Conservation (phyloP, 2,113 vertebrate genomes). For the Connochaetes taurinus region DNA sequence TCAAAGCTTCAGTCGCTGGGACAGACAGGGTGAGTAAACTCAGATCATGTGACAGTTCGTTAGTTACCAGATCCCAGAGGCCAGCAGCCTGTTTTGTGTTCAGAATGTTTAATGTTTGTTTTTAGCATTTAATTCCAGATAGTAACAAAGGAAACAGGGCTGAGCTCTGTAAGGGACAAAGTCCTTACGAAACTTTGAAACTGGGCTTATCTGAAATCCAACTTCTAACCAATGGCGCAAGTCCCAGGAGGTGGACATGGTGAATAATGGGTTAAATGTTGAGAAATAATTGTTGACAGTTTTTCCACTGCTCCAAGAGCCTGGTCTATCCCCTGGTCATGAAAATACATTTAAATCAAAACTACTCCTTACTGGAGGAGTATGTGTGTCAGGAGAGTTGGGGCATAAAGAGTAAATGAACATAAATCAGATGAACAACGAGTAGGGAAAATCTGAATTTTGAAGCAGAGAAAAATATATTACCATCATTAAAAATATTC, state of each 20-base stretch:
- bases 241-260: too few species aligned
- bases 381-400: not conserved
- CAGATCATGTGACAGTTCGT: not conserved
- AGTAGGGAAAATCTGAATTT: not conserved
- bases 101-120: slow-evolving; percentile 21
- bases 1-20: slow-evolving; percentile 56
- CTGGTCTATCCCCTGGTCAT: not conserved
- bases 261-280: slow-evolving; percentile 2
- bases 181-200: not conserved
- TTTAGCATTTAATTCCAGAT: not conserved
- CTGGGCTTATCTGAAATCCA: not conserved
- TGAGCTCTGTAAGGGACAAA: not conserved
- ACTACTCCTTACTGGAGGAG: not conserved
- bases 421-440: not conserved
- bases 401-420: not conserved
- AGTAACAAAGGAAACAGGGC: not conserved
- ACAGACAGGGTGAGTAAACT: slow-evolving; percentile 74
- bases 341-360: not conserved
- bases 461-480: not conserved
- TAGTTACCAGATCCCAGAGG: not conserved
- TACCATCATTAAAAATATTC: not conserved
- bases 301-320: not conserved
- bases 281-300: not conserved
- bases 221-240: not conserved
- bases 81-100: not conserved